These are phyloP conservation scores for Zalophus californianus DNA, from an alignment of 2,797 vertebrate species.

Conservation along the genomic window DNA sequence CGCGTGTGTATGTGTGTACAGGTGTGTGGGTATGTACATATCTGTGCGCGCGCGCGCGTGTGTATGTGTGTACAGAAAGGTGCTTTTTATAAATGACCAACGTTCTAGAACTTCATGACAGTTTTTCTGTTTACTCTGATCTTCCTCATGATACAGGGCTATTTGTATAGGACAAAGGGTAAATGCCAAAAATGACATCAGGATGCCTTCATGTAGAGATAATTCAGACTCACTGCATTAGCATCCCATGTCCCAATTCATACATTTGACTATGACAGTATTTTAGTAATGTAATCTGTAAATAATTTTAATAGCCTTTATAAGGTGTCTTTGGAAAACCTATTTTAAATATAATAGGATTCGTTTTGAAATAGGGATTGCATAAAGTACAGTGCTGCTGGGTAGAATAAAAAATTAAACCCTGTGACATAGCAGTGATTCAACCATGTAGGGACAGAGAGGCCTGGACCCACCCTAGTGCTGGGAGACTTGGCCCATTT, in stretches of 20 bases:
- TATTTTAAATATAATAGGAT: neutral
- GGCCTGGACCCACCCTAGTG: too few species aligned
- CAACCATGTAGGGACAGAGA: accelerated
- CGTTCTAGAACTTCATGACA: neutral
- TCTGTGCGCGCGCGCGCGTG: neutral
- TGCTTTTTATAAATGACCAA: neutral
- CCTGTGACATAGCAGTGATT: accelerated
- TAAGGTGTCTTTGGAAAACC: neutral
- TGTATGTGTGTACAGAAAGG: neutral
- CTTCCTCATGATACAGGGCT: neutral
- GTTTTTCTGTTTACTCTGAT: neutral
- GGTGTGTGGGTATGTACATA: neutral
- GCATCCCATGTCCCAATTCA: neutral
- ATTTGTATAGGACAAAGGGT: neutral
- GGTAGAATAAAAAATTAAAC: too few species aligned
- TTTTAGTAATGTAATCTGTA: neutral
- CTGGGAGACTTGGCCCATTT: too few species aligned
- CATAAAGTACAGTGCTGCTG: neutral
- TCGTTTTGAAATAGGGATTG: neutral
- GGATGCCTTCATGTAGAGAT: neutral
- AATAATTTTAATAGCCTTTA: neutral
- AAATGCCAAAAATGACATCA: neutral
- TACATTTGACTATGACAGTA: neutral
- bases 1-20: too few species aligned
- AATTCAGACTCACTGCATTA: neutral